Evolutionary conservation across 2,797 vertebrate species (phyloP), one percentile per base, ranked within the genome.

Genomic region (Cynopterus sphinx): DNA sequence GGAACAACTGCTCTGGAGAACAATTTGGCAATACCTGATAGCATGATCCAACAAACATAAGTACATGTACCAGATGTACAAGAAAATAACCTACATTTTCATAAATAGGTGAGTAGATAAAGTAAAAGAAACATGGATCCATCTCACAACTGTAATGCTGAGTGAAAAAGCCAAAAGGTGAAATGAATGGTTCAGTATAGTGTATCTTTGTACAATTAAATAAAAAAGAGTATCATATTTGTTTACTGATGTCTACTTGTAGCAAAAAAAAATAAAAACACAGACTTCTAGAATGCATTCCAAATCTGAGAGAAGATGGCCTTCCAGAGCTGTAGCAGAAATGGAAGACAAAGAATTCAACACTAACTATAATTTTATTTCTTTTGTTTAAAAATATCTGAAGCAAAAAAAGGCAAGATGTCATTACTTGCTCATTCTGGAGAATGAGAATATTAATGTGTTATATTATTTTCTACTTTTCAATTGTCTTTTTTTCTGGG

Each of bases 211-310:
- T 9, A 49, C 21, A 59, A 59, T 43, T 68, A 17, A 26, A 39
- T n/a, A 78, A n/a, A 39, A 1, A 79, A 61, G 0, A 78, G 24
- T 31, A n/a, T 43, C 67, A 6, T 17, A 46, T 41, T 36, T 83
- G 33, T 83, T 70, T 87, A 55, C 70, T 53, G 63, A 68, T 19
- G 68, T 33, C 59, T 84, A 70, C 43, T 70, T 83, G 7, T 10
- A 51, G 41, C 36, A 87, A 70, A 75, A 91, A 9, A 88, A 61
- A 61, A 51, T 43, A 61, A 77, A 61, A 84, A 70, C 28, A 74
- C 6, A 61, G 43, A 78, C 70, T 92, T 92, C 70, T 39, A 78
- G 53, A 83, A 39, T 46, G 79, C 26, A 71, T 82, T 67, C 24
- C 53, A 84, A 63, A 92, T 71, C 19, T 19, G 55, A 87, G 31